A percentile compares a stretch with the other conserved stretches of the same genome.
These are phyloP conservation scores for Neoascia interrupta DNA, from an alignment of 2,888 invertebrate genomes.

Conservation along the genomic window DNA sequence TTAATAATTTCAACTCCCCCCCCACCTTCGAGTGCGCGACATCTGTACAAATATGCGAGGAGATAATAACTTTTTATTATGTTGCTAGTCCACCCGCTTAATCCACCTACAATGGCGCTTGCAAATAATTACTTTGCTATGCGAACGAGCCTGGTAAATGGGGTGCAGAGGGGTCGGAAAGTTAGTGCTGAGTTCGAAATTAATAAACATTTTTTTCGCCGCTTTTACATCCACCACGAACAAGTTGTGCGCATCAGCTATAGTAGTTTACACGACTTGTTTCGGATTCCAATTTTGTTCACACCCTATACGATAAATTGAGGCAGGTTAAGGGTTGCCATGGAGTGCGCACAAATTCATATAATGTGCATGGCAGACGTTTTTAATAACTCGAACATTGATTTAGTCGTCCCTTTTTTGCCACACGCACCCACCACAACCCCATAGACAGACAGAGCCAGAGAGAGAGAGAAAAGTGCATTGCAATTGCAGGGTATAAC, in stretches of 20 bases:
- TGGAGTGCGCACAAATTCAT: conserved; percentile 23
- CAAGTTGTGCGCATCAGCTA: conserved; percentile 9
- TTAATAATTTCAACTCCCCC: conserved; percentile 37
- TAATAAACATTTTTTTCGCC: conserved; percentile 56
- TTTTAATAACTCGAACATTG: conserved; percentile 68
- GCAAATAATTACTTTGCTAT: conserved; percentile 61
- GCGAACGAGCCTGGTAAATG: neutral
- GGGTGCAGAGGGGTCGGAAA: conserved; percentile 14
- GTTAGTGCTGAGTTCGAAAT: conserved; percentile 62
- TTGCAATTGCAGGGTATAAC: neutral
- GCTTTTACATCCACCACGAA: conserved; percentile 5
- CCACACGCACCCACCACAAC: neutral
- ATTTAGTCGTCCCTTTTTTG: conserved; percentile 32
- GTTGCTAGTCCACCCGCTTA: conserved; percentile 60
- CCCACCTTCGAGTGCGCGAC: conserved; percentile 9
- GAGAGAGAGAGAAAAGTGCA: neutral
- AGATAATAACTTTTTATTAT: conserved; percentile 70
- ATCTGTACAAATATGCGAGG: conserved; percentile 67
- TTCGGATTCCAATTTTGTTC: conserved; percentile 21
- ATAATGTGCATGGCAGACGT: conserved; percentile 47
- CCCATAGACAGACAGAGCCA: conserved; percentile 3
- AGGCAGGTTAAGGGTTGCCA: conserved; percentile 67
- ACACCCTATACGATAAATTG: conserved; percentile 52
- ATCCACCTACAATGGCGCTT: conserved; percentile 64
- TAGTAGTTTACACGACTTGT: conserved; percentile 34